Percentiles rank a stretch among this genome's conserved stretches.
These are phyloP conservation scores for Drosophila neoperkinsi DNA, from an alignment of 2,888 invertebrate species.

Conservation along the genomic window DNA sequence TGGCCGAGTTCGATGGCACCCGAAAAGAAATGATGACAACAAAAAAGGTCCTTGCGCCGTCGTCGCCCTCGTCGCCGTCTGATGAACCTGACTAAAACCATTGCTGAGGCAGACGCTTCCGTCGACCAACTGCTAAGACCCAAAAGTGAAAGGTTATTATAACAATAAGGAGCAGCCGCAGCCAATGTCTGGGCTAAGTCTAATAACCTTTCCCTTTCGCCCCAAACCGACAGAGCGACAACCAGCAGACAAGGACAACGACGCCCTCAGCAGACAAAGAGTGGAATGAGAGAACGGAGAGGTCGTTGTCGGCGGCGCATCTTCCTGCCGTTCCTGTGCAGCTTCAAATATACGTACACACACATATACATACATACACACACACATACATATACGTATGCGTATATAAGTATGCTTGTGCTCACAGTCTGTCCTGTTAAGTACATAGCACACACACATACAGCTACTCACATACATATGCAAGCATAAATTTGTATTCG, in stretches of 20 bases:
- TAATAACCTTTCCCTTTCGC: constrained; percentile 82
- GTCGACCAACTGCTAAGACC: constrained; percentile 44
- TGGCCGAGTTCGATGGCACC: constrained; percentile 49
- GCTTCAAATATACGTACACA: constrained; percentile 37
- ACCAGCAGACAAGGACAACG: constrained; percentile 35
- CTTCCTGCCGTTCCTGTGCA: constrained; percentile 45
- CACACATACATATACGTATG: neutral
- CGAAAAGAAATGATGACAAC: constrained; percentile 4
- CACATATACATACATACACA: constrained; percentile 18
- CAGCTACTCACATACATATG: neutral
- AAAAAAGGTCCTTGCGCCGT: constrained; percentile 13
- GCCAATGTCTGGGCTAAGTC: constrained; percentile 75
- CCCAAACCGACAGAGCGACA: constrained; percentile 41
- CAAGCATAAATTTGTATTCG: neutral
- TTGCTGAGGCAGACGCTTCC: constrained; percentile 46
- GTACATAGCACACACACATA: constrained; percentile 1
- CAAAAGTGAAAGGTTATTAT: constrained; percentile 74
- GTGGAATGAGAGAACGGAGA: neutral
- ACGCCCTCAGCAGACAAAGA: constrained; percentile 10
- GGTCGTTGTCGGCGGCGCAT: constrained; percentile 36
- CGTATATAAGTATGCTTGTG: constrained; percentile 19
- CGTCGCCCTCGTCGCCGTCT: constrained; percentile 24
- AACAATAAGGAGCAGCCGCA: constrained; percentile 67
- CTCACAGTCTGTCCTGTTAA: constrained; percentile 35
- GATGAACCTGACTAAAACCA: constrained; percentile 43